These are phyloP conservation scores for Hartigia nigra DNA, from an alignment of 2,888 invertebrate species.

Conservation along the genomic window DNA sequence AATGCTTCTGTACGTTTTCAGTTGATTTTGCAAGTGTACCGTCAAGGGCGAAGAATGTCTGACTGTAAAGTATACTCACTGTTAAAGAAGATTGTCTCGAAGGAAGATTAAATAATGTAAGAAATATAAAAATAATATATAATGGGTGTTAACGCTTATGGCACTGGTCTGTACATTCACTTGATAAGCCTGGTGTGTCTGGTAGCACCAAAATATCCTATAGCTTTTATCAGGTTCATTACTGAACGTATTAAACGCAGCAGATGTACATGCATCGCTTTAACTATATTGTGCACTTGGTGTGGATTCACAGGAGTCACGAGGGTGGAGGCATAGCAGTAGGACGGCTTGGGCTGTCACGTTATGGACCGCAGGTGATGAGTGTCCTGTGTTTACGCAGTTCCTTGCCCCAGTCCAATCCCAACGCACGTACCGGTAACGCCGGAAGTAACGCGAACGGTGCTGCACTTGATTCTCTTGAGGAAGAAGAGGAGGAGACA, in stretches of 20 bases:
- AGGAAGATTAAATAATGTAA: neutral
- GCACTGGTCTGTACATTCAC: neutral
- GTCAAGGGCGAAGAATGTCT: neutral
- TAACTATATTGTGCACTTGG: neutral
- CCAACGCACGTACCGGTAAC: slow-evolving; percentile 24
- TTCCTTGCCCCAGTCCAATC: slow-evolving; percentile 28
- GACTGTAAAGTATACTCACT: neutral
- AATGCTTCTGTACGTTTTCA: neutral
- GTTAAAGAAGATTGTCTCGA: neutral
- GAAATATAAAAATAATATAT: neutral
- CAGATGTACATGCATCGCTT: neutral
- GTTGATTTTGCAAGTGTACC: neutral
- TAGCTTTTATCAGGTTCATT: neutral
- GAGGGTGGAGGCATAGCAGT: slow-evolving; percentile 20
- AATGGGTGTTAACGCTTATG: neutral
- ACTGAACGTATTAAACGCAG: neutral
- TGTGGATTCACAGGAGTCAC: slow-evolving; percentile 11
- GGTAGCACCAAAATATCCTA: neutral
- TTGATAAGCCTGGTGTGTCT: neutral
- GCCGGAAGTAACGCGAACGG: neutral
- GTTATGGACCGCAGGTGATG: slow-evolving; percentile 59
- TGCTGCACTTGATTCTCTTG: slow-evolving; percentile 26
- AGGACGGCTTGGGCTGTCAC: slow-evolving; percentile 20
- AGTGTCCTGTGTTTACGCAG: slow-evolving; percentile 51
- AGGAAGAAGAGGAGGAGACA: slow-evolving; percentile 31